Evolutionary conservation across 1,140 invertebrate species (phyloP).

Genomic region (Macrostomum lignano): DNA sequence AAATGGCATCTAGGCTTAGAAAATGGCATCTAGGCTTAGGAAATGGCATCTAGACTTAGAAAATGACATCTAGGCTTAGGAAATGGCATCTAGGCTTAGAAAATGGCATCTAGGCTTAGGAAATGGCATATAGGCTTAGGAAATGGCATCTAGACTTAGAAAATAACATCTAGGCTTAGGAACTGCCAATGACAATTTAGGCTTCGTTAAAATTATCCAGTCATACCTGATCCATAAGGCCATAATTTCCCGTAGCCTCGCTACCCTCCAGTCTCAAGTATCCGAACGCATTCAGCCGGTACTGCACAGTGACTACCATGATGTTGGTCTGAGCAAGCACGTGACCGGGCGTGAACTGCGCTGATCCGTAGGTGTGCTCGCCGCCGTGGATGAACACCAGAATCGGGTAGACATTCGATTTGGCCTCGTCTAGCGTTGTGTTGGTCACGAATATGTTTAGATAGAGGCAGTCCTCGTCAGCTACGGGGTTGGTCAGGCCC

Average conservation of each 20-base stretch:
- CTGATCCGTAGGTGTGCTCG: slow-evolving; percentile 7
- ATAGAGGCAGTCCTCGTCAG: slow-evolving; percentile 11
- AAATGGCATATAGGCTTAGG: no score
- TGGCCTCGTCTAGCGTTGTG: neutral
- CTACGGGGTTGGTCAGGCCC: neutral
- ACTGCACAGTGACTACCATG: slow-evolving; percentile 22
- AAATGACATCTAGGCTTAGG: no score
- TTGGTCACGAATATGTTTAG: slow-evolving; percentile 10
- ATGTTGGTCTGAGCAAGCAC: slow-evolving; percentile 13
- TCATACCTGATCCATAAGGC: slow-evolving; percentile 10
- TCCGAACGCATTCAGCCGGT: slow-evolving; percentile 17
- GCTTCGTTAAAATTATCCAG: no score
- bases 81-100: no score
- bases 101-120: no score
- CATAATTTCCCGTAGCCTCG: slow-evolving; percentile 9
- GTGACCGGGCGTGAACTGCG: slow-evolving; percentile 8
- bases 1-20: no score
- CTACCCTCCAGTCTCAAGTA: slow-evolving; percentile 9
- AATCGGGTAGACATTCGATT: slow-evolving; percentile 7
- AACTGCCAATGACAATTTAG: no score
- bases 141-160: no score
- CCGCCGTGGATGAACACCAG: slow-evolving; percentile 11
- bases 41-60: no score
- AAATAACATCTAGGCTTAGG: no score
- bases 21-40: no score